phyloP scores from a whole-genome alignment of 2,113 vertebrate genomes.

The Engystomops pustulosus region DNA sequence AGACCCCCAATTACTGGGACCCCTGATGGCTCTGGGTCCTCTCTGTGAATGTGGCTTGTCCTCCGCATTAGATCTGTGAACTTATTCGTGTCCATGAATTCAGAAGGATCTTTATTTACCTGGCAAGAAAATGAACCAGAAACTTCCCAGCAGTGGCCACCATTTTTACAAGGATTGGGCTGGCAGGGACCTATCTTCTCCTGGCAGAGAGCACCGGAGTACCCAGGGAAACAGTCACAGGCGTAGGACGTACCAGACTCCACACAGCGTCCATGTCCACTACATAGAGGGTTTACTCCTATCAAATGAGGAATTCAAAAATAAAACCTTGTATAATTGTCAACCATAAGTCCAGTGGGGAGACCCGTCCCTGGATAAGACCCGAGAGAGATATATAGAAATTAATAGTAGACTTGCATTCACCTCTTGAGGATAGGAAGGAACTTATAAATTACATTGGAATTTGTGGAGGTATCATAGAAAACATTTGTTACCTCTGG shows the following conservation, averaged over 20 bases:
- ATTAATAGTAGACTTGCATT: no score
- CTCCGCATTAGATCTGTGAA: neutral
- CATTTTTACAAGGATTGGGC: constrained; percentile 67
- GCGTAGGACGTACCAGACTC: constrained; percentile 31
- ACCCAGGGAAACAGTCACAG: constrained; percentile 53
- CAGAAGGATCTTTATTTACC: neutral
- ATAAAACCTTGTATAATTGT: no score
- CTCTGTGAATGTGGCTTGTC: no score
- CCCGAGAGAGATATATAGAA: no score
- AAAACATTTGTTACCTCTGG: constrained; percentile 62
- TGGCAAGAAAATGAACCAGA: constrained; percentile 64
- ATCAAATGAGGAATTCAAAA: no score
- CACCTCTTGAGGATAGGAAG: no score
- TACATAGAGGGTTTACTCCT: constrained; percentile 58
- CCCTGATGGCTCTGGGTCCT: no score
- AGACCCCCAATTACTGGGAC: no score
- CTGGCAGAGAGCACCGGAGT: constrained; percentile 63
- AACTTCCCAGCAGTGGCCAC: constrained; percentile 63
- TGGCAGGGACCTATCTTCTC: constrained; percentile 58
- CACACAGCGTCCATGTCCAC: constrained; percentile 47
- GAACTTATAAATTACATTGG: no score
- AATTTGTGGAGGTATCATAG: no score
- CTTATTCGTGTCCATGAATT: neutral
- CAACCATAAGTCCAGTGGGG: no score
- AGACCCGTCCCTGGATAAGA: no score